Base-by-base conservation (phyloP, 2,113 vertebrate genomes). In the Corythornis cristatus region DNA sequence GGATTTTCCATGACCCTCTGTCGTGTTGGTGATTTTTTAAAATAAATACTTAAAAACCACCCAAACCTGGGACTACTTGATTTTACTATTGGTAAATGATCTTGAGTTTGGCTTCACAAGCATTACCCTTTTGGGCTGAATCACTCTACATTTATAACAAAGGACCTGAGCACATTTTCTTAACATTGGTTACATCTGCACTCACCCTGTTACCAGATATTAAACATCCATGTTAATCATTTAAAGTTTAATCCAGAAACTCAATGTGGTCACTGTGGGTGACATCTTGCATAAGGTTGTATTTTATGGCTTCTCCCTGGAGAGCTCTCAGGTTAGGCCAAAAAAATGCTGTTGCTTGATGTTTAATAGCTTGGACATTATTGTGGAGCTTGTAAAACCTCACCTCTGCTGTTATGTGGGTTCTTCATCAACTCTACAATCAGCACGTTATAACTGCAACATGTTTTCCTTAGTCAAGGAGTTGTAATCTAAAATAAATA, bases 351-450 rank as follows among this genome's bases (percentile, higher is more conserved):
- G 58, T 31, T 92, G 54, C 95, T 97, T 97, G 81, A 91, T 95
- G 84, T 97, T 97, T 97, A 97, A 93, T 86, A 94, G 75, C 80
- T 81, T 81, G 90, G 64, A 89, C 87, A 75, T 95, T 92, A 96
- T 61, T 93, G 83, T 74, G 40, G 70, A 88, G 71, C 75, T 93
- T 91, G 53, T 96, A 97, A 97, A 96, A 94, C 33, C 62, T 92
- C 61, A 89, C 15, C 21, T 85, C 91, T 94, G 75, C 93, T 90
- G 83, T 92, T 96, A 93, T 6, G 53, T 82, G 94, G 78, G 83
- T 86, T 96, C 94, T 95, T 96, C 83, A 93, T 77, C 86, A 93
- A 94, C 73, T 78, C 29, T 95, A 90, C 76, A 91, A 81, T 89
- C 83, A 83, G 37, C 57, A 88, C 1, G 0, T 91, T 94, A 90